Percentiles rank a stretch among this genome's conserved stretches.
Conservation (phyloP, 2,113 vertebrate genomes). For the Pleuronectes platessa region DNA sequence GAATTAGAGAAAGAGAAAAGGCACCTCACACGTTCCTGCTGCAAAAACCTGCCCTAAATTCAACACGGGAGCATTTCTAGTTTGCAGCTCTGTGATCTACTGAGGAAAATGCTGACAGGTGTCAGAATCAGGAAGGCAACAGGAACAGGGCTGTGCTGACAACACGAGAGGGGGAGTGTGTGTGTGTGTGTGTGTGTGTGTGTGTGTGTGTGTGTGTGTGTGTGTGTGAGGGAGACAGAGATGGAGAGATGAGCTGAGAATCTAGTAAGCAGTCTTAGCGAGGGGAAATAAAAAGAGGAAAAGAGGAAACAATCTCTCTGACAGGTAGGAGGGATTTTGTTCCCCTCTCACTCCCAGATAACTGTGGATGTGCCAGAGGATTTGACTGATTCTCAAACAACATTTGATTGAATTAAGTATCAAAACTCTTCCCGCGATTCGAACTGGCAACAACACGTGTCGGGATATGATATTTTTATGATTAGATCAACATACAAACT, state of each 20-base stretch:
- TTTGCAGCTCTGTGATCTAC: conserved; percentile 80
- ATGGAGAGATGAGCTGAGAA: conserved; percentile 76
- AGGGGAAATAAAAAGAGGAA: conserved; percentile 65
- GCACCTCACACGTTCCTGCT: conserved; percentile 70
- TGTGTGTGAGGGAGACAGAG: conserved; percentile 52
- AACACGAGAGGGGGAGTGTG: conserved; percentile 61
- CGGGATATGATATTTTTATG: conserved; percentile 56
- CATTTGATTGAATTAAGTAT: conserved; percentile 76
- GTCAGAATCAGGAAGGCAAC: conserved; percentile 79
- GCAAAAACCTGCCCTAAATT: conserved; percentile 77
- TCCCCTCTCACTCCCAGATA: conserved; percentile 40
- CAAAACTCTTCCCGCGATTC: conserved; percentile 51
- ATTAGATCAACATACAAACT: conserved; percentile 71
- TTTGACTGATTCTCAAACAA: conserved; percentile 70
- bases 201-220: conserved; percentile 30
- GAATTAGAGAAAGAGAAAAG: conserved; percentile 73
- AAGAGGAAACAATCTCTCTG: conserved; percentile 72
- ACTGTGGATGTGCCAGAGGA: conserved; percentile 55
- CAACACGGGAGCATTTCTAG: conserved; percentile 77
- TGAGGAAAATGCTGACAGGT: conserved; percentile 83
- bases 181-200: neutral
- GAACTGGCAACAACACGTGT: conserved; percentile 49
- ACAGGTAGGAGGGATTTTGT: conserved; percentile 65
- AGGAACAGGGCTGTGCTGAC: conserved; percentile 73
- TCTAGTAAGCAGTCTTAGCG: conserved; percentile 75